Base-by-base conservation (phyloP, 2,888 invertebrate genomes). In the Spilarctia lutea region DNA sequence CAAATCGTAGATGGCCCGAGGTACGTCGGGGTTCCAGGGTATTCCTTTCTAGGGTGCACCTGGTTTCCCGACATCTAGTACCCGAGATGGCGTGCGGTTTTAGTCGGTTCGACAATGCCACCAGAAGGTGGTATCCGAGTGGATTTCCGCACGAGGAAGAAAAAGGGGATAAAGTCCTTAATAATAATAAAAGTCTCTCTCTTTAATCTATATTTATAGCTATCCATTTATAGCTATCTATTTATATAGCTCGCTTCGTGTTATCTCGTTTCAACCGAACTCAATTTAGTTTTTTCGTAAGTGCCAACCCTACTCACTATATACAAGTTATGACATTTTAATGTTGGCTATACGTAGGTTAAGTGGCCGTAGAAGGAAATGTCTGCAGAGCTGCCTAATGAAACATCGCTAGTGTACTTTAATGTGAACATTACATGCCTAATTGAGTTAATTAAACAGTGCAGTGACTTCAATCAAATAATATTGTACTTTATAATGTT, bases 301-400 rank as follows among this genome's bases (percentile, higher is more conserved):
- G 30, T 60, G 45, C 3, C 67, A 72, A 67, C 72, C 72, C 72
- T 72, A 67, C 66, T n/a, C 24, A 27, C 24, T 45, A 60, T 66
- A 70, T 71, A 30, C 65, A 60, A 71, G 70, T 76, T 73, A 73
- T 68, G 33, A 68, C 65, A 33, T 42, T 67, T 65, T 73, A 68
- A 63, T 70, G 71, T 73, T 56, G 42, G 56, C 33, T 73, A 73
- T 73, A 73, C 48, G 13, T 63, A 45, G 71, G 35, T 39, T 68
- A 65, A 75, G 68, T 27, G 68, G n/a, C 52, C 52, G 48, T 35
- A 65, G 72, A 42, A 48, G 67, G 63, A 56, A 72, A 68, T 72
- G 68, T 75, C 52, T 39, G 68, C 33, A 65, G 56, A 66, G 39
- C 56, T 68, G 68, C 33, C 35, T 72, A 69, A 75, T 72, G 56